A percentile compares a stretch with the other conserved stretches of the same genome.
Evolutionary conservation across 2,113 vertebrate genomes (phyloP).

Genomic region (Amblyopsis rosae): DNA sequence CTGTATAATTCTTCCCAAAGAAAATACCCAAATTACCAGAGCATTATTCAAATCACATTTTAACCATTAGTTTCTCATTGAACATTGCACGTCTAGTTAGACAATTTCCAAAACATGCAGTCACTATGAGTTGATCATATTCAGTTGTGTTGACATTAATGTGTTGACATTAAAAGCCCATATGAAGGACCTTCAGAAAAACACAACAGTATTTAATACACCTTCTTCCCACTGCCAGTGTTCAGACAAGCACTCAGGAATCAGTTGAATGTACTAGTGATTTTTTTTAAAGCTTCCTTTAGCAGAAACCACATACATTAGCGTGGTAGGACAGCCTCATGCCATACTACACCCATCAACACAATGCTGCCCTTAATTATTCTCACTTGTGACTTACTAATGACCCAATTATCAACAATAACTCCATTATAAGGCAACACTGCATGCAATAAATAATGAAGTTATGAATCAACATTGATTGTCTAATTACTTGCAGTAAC

Average conservation of each 20-base stretch:
- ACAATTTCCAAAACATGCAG: constrained; percentile 14
- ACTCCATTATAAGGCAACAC: background rate
- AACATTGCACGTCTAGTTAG: background rate
- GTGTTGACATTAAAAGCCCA: background rate
- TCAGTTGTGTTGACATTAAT: background rate
- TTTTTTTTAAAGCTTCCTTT: too few relatives aligned
- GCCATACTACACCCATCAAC: too few relatives aligned
- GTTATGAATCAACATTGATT: background rate
- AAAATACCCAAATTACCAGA: too few relatives aligned
- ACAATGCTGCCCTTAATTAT: background rate
- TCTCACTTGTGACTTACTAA: background rate
- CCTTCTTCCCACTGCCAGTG: background rate
- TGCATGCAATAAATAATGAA: too few relatives aligned
- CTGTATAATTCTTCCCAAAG: too few relatives aligned
- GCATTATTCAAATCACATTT: too few relatives aligned
- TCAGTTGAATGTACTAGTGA: too few relatives aligned
- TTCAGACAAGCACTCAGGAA: too few relatives aligned
- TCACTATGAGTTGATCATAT: constrained; percentile 20
- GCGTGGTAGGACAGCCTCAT: too few relatives aligned
- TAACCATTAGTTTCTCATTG: too few relatives aligned
- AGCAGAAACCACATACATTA: too few relatives aligned
- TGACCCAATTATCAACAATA: background rate
- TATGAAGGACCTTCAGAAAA: background rate
- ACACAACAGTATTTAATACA: too few relatives aligned
- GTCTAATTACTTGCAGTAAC: background rate